Percentiles rank a stretch among this genome's conserved stretches.
Evolutionary conservation across 2,888 invertebrate species (phyloP).

Genomic region (Cephus nigrinus): DNA sequence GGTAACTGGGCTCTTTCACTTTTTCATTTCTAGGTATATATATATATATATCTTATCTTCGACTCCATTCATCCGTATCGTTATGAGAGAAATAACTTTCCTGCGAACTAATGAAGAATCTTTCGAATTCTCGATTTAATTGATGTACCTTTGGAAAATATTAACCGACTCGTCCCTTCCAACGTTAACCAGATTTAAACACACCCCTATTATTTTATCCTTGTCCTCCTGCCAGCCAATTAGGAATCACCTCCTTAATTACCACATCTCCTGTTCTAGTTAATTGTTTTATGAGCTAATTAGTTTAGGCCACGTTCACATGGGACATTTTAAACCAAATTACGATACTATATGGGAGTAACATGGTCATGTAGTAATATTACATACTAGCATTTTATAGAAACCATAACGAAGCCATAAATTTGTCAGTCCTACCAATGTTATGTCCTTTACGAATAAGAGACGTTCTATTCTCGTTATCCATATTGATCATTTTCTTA

Average conservation of each 20-base stretch:
- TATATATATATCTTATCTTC: neutral
- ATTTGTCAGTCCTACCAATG: neutral
- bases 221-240: neutral
- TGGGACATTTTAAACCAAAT: neutral
- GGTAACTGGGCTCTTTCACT: neutral
- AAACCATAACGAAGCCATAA: neutral
- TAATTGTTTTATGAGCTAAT: neutral
- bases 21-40: neutral
- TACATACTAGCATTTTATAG: neutral
- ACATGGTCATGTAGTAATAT: neutral
- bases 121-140: neutral
- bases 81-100: neutral
- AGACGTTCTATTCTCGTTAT: neutral
- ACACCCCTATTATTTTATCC: neutral
- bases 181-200: neutral
- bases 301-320: neutral
- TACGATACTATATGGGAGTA: neutral
- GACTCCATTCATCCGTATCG: neutral
- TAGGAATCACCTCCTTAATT: neutral
- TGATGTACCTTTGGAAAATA: neutral
- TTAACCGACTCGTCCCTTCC: neutral
- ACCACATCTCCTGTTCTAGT: neutral
- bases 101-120: neutral
- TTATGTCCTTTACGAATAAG: neutral
- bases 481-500: neutral